Base-by-base conservation (phyloP, 2,888 invertebrate species). In the Noctuana brunneofusca region DNA sequence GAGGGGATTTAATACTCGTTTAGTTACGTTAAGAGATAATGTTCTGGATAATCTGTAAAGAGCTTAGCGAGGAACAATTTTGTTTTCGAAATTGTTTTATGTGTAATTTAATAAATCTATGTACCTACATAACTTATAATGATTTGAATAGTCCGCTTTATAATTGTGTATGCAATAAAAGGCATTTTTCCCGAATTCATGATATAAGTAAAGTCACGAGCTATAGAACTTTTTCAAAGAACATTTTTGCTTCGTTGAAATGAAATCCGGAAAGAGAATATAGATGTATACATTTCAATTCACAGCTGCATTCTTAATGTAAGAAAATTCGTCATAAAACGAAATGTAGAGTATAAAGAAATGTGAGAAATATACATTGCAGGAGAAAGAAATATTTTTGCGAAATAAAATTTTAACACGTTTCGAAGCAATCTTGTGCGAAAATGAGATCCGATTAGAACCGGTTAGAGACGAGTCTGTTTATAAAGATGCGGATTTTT, bases 341-440 rank as follows among this genome's bases (percentile, higher is more conserved):
- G 38, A 38, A 38, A 14, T 11, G 38, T 6, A 14, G 14, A 38
- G 38, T 38, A 16, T 41, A 8, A 41, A 41, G 41, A 41, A 41
- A 41, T 16, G 16, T 18, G 18, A 41, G 41, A 41, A 41, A 48
- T 48, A 22, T 18, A 6, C n/a, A 6, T 48, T 48, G 48, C 20
- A 20, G 12, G 12, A 48, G 9, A 14, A 11, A n/a, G 43, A 8
- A 18, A 52, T 50, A 38, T 49, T 32, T 30, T 30, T 43, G 41
- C 18, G 27, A 52, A 30, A 30, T 52, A 59, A 59, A 30, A 24
- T 59, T 18, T 52, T 52, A 52, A 59, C 20, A 52, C 24, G 20
- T 30, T 59, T 9, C 14, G 43, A 52, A 41, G 59, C 58, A 58
- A 58, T 58, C 38, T 50, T 32, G 50, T 50, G 50, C 18, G 59